Base-by-base conservation (phyloP, 53 echinoderm and acorn worm genomes). In the Mesocentrotus franciscanus region DNA sequence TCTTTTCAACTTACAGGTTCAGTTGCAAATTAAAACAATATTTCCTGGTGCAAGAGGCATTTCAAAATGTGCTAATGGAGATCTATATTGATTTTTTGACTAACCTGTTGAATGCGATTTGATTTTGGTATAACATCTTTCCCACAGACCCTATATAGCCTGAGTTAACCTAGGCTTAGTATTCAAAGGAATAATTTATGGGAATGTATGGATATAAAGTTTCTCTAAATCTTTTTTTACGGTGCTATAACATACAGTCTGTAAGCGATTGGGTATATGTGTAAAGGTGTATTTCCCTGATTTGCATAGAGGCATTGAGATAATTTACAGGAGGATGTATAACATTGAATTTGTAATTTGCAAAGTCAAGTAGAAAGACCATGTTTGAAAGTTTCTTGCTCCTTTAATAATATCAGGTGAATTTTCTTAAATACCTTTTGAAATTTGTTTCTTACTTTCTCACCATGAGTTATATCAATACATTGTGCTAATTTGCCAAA, bases 401-500 rank as follows among this genome's bases (percentile, higher is more conserved):
- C 18, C 39, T 81, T 5, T 36, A 17, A 36, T 35, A 18, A 39
- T 39, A 16, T 42, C 36, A 39, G 39, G 14, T 39, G 42, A 81
- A 33, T 81, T 18, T 20, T 18, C 81, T 81, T 20, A 36, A 32
- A 71, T 81, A 39, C 42, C 16, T 81, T 72, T 32, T 32, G 62
- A 18, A 62, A n/a, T 72, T 27, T 8, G 30, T 72, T 26, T 16
- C 71, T 75, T 27, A 4, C 11, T 20, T 78, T 42, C 17, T 36
- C 17, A 81, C 36, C 22, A 20, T 39, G 2, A 36, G 64, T 12
- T 16, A 18, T 20, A 64, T 39, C 30, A 18, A 42, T 81, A 39
- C 26, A 10, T 81, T 81, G 18, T 81, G 81, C 42, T 29, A 87
- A 87, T 42, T 84, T 49, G 84, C 49, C 87, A 87, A 85, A 87